Percentiles rank a stretch among this genome's conserved stretches.
phyloP scores from a whole-genome alignment of 2,888 invertebrate genomes.

The Chromoteleia sp. region DNA sequence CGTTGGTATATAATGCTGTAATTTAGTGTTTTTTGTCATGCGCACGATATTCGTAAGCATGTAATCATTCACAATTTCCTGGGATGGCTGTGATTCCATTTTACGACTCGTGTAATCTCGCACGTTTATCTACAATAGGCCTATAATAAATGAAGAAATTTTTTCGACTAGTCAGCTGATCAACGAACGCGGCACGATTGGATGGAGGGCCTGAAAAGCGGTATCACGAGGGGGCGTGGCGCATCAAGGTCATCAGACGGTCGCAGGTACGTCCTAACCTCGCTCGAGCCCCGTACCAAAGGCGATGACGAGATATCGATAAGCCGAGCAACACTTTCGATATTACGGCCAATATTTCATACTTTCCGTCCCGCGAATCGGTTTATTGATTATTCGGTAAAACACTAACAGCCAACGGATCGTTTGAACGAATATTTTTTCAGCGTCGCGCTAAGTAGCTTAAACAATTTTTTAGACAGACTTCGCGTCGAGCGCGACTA shows the following conservation, averaged over 20 bases:
- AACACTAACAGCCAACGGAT: slow-evolving; percentile 14
- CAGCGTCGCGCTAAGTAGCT: not conserved
- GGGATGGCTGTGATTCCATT: slow-evolving; percentile 69
- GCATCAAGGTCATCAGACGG: slow-evolving; percentile 73
- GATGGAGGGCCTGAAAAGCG: slow-evolving; percentile 70
- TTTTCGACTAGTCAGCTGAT: slow-evolving; percentile 71
- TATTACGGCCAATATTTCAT: slow-evolving; percentile 51
- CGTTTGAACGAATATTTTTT: not conserved
- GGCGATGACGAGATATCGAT: slow-evolving; percentile 55
- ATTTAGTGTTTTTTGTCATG: slow-evolving; percentile 65
- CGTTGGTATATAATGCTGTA: slow-evolving; percentile 48
- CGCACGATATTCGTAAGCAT: slow-evolving; percentile 57
- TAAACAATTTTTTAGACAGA: not conserved
- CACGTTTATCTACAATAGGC: slow-evolving; percentile 69
- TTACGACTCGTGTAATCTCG: slow-evolving; percentile 67
- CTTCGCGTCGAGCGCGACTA: not conserved
- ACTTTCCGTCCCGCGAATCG: slow-evolving; percentile 23
- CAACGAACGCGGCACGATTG: slow-evolving; percentile 66
- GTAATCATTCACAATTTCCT: slow-evolving; percentile 69
- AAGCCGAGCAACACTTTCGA: slow-evolving; percentile 41
- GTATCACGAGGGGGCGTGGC: slow-evolving; percentile 72
- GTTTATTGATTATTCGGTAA: slow-evolving; percentile 41
- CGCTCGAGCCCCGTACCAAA: slow-evolving; percentile 54
- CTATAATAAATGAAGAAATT: slow-evolving; percentile 70
- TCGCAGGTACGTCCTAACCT: slow-evolving; percentile 65